phyloP scores from a whole-genome alignment of 2,797 vertebrate genomes.

The Cossypha polioptera region DNA sequence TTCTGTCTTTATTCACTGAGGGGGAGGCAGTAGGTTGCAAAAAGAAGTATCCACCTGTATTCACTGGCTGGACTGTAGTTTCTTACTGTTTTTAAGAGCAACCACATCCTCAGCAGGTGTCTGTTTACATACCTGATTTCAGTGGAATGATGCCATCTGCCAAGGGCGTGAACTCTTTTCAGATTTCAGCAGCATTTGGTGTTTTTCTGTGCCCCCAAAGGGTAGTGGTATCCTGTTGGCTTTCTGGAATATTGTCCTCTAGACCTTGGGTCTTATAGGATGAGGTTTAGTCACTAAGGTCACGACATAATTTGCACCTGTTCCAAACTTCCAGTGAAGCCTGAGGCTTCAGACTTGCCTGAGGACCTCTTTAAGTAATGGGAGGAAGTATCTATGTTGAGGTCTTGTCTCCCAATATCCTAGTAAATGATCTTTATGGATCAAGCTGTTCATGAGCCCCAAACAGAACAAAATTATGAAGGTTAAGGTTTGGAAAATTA shows the following conservation, averaged over 20 bases:
- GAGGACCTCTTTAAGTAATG: background rate
- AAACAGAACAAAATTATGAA: background rate
- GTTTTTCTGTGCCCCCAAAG: background rate
- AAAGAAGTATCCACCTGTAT: conserved; percentile 57
- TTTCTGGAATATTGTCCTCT: background rate
- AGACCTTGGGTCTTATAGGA: background rate
- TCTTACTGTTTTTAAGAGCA: conserved; percentile 51
- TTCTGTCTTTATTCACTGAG: conserved; percentile 33
- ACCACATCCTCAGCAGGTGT: conserved; percentile 68
- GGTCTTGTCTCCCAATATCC: background rate
- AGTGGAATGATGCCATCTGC: conserved; percentile 45
- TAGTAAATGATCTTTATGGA: background rate
- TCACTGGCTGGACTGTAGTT: conserved; percentile 36
- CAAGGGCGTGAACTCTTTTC: conserved; percentile 12
- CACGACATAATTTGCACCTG: background rate
- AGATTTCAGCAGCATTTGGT: background rate
- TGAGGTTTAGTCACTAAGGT: background rate
- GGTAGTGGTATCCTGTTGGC: background rate
- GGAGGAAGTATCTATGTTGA: background rate
- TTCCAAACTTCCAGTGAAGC: background rate
- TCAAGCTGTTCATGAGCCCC: background rate
- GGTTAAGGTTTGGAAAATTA: background rate
- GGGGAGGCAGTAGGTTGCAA: conserved; percentile 20
- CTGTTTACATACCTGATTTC: conserved; percentile 55
- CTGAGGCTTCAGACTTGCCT: background rate